Evolutionary conservation across 2,113 vertebrate genomes (phyloP), one percentile per base, ranked within the genome.

Genomic region (Bufo bufo): DNA sequence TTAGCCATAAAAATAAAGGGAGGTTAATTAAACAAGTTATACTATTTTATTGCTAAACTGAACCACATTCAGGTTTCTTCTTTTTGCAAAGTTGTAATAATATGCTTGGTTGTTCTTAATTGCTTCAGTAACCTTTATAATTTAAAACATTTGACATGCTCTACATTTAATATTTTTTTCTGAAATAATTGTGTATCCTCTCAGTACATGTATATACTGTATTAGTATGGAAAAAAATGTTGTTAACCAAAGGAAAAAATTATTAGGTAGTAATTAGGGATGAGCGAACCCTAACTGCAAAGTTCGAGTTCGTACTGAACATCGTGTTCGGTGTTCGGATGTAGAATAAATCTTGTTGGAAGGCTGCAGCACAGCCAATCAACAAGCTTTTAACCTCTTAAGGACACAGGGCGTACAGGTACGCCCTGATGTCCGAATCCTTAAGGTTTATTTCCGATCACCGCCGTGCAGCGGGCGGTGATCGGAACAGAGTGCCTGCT

Each of bases 61-160:
- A 54, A 47, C 6, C 17, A 20, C 0, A 47, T 11, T 43, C 9
- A 61, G 23, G 23, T 58, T 80, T 80, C 5, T 9, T 80, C 54
- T 12, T 65, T 63, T 45, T 82, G 16, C 61, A 49, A 63, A 82
- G 59, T 66, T n/a, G 45, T 82, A 49, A 82, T 66, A 82, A 66
- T 82, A 82, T 82, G 45, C 81, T 63, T 14, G 4, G 49, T 10
- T 82, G 43, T 17, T 16, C 80, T 82, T 82, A 82, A 82, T 82
- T 82, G 80, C 43, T 65, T 12, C 5, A 23, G 17, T 82, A 17
- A 66, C 58, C 61, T 20, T 82, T 17, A 82, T 49, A 82, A 66
- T 65, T 82, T 66, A 66, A n/a, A 63, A 65, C 17, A 82, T 65
- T 82, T 65, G 58, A 66, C 80, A 63, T 82, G 63, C 47, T 82